Evolutionary conservation across 2,113 vertebrate species (phyloP).

Genomic region (Takifugu flavidus): DNA sequence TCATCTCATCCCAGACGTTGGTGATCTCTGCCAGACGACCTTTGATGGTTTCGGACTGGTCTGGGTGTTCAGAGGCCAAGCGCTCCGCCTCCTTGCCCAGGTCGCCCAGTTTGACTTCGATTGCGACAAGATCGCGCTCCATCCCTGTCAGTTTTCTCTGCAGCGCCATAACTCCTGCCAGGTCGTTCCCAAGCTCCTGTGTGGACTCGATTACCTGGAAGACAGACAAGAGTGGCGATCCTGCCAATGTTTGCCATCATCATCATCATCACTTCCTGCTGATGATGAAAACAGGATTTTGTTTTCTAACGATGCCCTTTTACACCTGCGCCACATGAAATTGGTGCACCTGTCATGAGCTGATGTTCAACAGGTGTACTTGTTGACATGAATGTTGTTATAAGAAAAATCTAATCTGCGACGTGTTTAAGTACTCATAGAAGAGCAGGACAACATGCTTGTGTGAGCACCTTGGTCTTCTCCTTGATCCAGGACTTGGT

Average conservation of each 20-base stretch:
- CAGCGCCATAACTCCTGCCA: constrained; percentile 95
- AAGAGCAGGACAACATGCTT: too few relatives aligned
- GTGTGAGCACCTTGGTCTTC: constrained; percentile 85
- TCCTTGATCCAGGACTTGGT: constrained; percentile 99
- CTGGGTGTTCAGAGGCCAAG: constrained; percentile 86
- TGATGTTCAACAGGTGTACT: neutral
- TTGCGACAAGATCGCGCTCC: constrained; percentile 95
- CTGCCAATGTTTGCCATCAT: neutral
- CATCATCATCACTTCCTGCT: neutral
- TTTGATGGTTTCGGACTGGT: constrained; percentile 91
- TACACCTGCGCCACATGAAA: too few relatives aligned
- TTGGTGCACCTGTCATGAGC: neutral
- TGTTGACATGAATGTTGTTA: too few relatives aligned
- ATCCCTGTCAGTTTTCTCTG: constrained; percentile 98
- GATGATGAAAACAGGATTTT: neutral
- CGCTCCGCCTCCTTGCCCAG: constrained; percentile 92
- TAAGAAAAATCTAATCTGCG: neutral
- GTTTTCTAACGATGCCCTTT: neutral
- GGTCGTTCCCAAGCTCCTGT: constrained; percentile 95
- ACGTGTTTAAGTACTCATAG: neutral
- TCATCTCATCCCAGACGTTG: constrained; percentile 95
- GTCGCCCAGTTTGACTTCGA: constrained; percentile 92
- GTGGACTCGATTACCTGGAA: constrained; percentile 91
- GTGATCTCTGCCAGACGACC: constrained; percentile 90
- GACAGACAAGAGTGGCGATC: neutral